These are phyloP conservation scores for Trachops cirrhosus DNA, from an alignment of 2,797 vertebrate species.

Conservation along the genomic window DNA sequence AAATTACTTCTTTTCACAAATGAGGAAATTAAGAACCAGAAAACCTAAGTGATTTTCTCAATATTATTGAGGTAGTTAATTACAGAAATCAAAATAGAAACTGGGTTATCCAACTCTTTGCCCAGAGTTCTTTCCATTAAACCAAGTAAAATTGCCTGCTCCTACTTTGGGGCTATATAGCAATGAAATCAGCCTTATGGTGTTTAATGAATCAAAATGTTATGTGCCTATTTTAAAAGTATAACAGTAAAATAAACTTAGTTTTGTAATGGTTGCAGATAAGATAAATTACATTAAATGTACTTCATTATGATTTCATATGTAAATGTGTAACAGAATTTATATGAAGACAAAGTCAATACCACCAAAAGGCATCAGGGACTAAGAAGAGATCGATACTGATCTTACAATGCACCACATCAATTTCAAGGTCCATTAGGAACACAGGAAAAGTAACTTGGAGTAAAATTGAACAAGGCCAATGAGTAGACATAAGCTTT, in stretches of 20 bases:
- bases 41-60: conserved; percentile 65
- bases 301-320: background rate
- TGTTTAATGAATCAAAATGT: background rate
- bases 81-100: conserved; percentile 65
- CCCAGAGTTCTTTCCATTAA: background rate
- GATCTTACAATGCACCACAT: background rate
- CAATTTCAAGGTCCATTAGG: conserved; percentile 57
- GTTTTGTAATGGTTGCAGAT: background rate
- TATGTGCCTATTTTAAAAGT: background rate
- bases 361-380: background rate
- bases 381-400: background rate
- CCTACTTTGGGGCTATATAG: background rate
- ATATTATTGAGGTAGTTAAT: conserved; percentile 56
- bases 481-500: background rate
- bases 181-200: background rate
- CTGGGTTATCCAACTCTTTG: conserved; percentile 44
- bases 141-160: background rate
- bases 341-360: background rate
- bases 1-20: conserved; percentile 67
- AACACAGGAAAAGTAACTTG: background rate
- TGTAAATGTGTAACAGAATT: background rate
- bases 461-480: background rate
- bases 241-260: background rate
- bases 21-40: conserved; percentile 63
- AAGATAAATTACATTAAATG: background rate